These are phyloP conservation scores for Ectropis grisescens DNA, from an alignment of 1,140 invertebrate species.

Conservation along the genomic window DNA sequence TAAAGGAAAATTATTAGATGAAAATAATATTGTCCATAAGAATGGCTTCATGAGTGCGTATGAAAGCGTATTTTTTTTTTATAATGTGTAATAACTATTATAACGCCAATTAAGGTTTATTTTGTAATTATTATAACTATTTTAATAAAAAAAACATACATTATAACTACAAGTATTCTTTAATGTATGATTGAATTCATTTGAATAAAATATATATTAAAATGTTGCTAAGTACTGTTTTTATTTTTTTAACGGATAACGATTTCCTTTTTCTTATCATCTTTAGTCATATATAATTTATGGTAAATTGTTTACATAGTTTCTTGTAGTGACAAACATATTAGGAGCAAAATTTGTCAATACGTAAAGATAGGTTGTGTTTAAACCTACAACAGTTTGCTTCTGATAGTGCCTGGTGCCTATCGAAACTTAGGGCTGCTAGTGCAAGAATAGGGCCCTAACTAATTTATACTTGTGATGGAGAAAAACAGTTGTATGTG, in stretches of 20 bases:
- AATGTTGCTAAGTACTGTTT: constrained; percentile 63
- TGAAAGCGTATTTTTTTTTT: constrained; percentile 46
- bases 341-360: too few species aligned
- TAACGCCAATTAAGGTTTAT: constrained; percentile 56
- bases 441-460: too few species aligned
- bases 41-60: constrained; percentile 44
- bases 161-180: constrained; percentile 62
- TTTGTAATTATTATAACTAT: constrained; percentile 67
- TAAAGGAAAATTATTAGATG: constrained; percentile 20
- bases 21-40: constrained; percentile 43
- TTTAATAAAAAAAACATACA: constrained; percentile 57
- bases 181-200: constrained; percentile 65
- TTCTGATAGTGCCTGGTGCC: too few species aligned
- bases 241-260: constrained; percentile 42
- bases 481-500: too few species aligned
- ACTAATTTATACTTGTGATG: too few species aligned
- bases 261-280: too few species aligned
- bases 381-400: too few species aligned
- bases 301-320: too few species aligned
- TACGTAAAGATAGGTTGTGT: too few species aligned
- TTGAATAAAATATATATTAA: constrained; percentile 70
- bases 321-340: too few species aligned
- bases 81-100: constrained; percentile 46
- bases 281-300: too few species aligned
- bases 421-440: too few species aligned